Evolutionary conservation across 2,888 invertebrate genomes (phyloP).

Genomic region (Cryptocephalus moraei): DNA sequence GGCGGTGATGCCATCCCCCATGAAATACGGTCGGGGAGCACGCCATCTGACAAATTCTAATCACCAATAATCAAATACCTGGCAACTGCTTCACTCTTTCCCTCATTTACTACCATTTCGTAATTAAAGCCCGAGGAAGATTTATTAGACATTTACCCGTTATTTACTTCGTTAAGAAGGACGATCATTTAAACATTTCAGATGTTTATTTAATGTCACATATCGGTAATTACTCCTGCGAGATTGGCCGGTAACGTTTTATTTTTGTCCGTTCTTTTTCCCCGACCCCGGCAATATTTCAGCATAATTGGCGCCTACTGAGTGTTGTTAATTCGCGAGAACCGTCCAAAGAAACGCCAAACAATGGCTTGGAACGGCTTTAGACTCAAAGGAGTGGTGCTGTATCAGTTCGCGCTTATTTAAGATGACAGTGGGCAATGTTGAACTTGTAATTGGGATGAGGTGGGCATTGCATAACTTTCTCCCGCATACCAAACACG

Average conservation of each 20-base stretch:
- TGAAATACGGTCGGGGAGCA: conserved; percentile 25
- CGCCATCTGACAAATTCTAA: conserved; percentile 27
- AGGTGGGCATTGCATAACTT: conserved; percentile 29
- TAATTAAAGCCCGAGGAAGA: conserved; percentile 6
- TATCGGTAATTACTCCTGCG: too few species aligned
- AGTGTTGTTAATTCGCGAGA: too few species aligned
- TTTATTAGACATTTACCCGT: conserved; percentile 9
- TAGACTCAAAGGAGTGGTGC: conserved; percentile 20
- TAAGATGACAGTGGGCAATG: conserved; percentile 28
- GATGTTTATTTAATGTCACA: too few species aligned
- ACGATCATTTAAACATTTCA: too few species aligned
- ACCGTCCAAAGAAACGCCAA: not conserved
- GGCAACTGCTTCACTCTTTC: conserved; percentile 2
- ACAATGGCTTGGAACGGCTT: conserved; percentile 1
- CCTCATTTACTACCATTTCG: conserved; percentile 5
- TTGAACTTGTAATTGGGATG: conserved; percentile 31
- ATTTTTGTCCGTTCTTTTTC: too few species aligned
- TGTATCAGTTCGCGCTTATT: conserved; percentile 27
- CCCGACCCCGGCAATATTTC: too few species aligned
- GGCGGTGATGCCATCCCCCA: too few species aligned
- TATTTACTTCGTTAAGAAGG: too few species aligned
- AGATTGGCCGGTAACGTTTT: too few species aligned
- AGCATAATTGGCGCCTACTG: too few species aligned
- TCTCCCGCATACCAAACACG: conserved; percentile 15
- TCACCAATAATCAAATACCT: conserved; percentile 20